Base-by-base conservation (phyloP, 2,113 vertebrate species). In the Myotis yumanensis region DNA sequence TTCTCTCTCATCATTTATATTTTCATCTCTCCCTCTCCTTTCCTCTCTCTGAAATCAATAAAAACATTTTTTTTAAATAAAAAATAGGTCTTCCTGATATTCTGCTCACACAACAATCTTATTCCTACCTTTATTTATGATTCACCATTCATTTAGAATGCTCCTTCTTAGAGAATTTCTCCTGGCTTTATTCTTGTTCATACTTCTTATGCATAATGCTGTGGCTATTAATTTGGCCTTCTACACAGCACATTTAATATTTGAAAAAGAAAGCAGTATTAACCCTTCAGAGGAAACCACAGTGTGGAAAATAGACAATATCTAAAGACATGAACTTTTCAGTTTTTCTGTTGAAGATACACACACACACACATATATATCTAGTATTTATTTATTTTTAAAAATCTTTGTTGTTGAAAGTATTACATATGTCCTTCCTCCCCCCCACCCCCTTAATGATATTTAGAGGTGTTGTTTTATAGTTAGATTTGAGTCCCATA, bases 221-320 rank as follows among this genome's bases (percentile, higher is more conserved):
- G 43, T 40, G 20, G 25, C 17, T 80, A 82, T 84, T 81, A 62
- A 62, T 87, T 77, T 85, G 28, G 35, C 54, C 71, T 80, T 89
- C 71, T 79, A 94, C 2, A 75, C 0, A 66, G 59, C 73, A 95
- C 17, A 88, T 22, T 92, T 46, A 88, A 69, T 87, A 93, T 35
- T 30, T 87, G 18, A 93, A 72, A 94, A 94, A 85, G 83, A 86
- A 96, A 94, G 37, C 7, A 83, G 32, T 62, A 86, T 71, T 84
- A 89, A 86, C 18, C 14, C 76, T 81, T 81, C 37, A 85, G 48
- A 73, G 54, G 79, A 88, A 95, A 93, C 12, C 4, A 87, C 11
- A 69, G 71, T 71, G 22, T 81, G 10, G 51, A 80, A 88, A 95
- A 93, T 1, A 69, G 75, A 17, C 57, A 66, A 35, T 14, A 20